Conservation (phyloP, 2,113 vertebrate species). For the Camarhynchus parvulus region DNA sequence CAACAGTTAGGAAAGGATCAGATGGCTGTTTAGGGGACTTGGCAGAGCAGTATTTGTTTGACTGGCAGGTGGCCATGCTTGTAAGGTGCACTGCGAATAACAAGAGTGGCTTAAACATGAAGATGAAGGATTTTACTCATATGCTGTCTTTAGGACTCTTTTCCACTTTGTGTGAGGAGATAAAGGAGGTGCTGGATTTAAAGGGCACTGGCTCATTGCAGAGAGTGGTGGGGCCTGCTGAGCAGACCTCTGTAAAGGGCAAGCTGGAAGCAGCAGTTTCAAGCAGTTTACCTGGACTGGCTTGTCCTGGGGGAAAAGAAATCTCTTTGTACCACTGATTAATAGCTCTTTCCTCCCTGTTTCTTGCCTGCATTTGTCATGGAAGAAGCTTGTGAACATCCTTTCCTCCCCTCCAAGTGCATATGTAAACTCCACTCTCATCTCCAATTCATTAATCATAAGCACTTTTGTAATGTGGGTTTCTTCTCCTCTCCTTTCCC, state of each 20-base stretch:
- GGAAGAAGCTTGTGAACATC: constrained; percentile 11
- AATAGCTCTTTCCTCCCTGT: neutral
- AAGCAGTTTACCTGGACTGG: neutral
- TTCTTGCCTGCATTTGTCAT: constrained; percentile 10
- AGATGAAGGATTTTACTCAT: constrained; percentile 42
- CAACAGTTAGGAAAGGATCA: constrained; percentile 46
- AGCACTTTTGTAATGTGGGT: neutral
- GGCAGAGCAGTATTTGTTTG: neutral
- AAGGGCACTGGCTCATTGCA: neutral
- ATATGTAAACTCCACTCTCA: constrained; percentile 21
- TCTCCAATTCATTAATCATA: constrained; percentile 2
- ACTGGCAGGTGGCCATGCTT: constrained; percentile 58
- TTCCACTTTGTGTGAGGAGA: neutral
- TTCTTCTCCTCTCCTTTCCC: neutral
- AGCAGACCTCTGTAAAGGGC: neutral
- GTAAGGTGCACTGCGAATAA: constrained; percentile 6
- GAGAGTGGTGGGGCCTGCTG: neutral
- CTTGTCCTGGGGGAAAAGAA: neutral
- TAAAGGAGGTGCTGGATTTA: neutral
- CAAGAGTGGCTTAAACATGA: neutral
- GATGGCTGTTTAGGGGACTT: constrained; percentile 14
- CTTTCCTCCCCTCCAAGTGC: neutral
- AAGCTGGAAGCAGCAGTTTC: neutral
- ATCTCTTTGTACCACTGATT: constrained; percentile 4
- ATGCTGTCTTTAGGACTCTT: neutral